Base-by-base conservation (phyloP, 2,113 vertebrate species). In the Cepphus grylle region DNA sequence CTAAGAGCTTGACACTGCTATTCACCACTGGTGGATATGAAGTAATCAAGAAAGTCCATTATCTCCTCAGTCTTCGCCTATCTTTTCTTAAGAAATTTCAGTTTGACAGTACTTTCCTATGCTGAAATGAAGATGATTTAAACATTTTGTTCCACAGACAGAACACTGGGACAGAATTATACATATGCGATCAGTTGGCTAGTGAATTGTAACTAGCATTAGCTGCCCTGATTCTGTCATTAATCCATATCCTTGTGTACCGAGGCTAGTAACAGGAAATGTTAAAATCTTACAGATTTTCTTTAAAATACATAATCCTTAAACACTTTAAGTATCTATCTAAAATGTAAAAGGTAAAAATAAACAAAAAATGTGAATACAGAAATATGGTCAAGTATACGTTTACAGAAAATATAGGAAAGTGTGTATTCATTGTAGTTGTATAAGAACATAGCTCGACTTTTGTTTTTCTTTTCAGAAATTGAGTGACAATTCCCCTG, bases 401-500 rank as follows among this genome's bases (percentile, higher is more conserved):
- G 5, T 90, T 61, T 87, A 82, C 7, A 49, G 62, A 82, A 93
- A 87, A 79, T 47, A 74, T 11, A 71, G 13, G 43, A 65, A 90
- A 73, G 2, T 56, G 9, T n/a, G 20, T 59, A 53, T 58, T 88
- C 34, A 40, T 12, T 88, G 45, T 74, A 30, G 30, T 7, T 83
- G 58, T 78, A 8, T 92, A 47, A 91, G 45, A 52, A 59, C 30
- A 56, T 50, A 58, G 11, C 12, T 84, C 79, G 43, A 72, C 34
- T 77, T 86, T 62, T 87, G 49, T 71, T 86, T 93, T 84, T 96
- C 73, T 87, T 76, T 69, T 93, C 40, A 76, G 83, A 94, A 92
- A 78, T 22, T 81, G 84, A 94, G n/a, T 95, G 92, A 94, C 94
- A 97, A 86, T 93, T 96, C 80, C 65, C 67, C 30, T 55, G 84